Evolutionary conservation across 2,113 vertebrate genomes (phyloP), one percentile per base, ranked within the genome.

Genomic region (Sus scrofa): DNA sequence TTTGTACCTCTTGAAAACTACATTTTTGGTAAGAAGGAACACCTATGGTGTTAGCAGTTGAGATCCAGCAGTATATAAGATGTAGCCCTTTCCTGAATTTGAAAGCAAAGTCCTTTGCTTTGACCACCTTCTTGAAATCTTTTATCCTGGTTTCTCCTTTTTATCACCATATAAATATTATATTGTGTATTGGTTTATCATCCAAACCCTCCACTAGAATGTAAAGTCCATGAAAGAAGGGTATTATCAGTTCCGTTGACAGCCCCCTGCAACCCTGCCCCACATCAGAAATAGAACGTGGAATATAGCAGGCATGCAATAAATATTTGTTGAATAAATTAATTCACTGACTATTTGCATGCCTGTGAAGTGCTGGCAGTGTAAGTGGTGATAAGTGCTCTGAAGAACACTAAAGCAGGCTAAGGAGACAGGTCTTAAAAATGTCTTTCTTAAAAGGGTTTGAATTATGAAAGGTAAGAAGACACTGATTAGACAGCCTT

Each of bases 281-380:
- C 3, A 44, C 9, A 12, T 81, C 16, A 56, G 85, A 73, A 67
- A 34, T 0, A 27, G 62, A 44, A 52, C 20, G 24, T 62, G 7
- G 37, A 27, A 26, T 84, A 18, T 71, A 65, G 83, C 60, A 88
- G 58, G 52, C 50, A n/a, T 11, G 15, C 37, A 68, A 34, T 78
- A 77, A 52, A 4, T 91, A 52, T 88, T 83, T 97, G 54, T 93
- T 81, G 71, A 91, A 24, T 67, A 68, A 97, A 32, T 58, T 37
- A 56, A 58, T 74, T 88, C 52, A 24, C 52, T 50, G 39, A 89
- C 34, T 16, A 37, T 87, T 73, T 65, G n/a, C 7, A 3, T 74
- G 37, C 32, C 60, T 79, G 3, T 89, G 52, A 56, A 65, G 34
- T 60, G 37, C 60, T 74, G 44, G 37, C 67, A 2, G 32, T 58